Base-by-base conservation (phyloP, 2,797 vertebrate species). In the Otus scops region DNA sequence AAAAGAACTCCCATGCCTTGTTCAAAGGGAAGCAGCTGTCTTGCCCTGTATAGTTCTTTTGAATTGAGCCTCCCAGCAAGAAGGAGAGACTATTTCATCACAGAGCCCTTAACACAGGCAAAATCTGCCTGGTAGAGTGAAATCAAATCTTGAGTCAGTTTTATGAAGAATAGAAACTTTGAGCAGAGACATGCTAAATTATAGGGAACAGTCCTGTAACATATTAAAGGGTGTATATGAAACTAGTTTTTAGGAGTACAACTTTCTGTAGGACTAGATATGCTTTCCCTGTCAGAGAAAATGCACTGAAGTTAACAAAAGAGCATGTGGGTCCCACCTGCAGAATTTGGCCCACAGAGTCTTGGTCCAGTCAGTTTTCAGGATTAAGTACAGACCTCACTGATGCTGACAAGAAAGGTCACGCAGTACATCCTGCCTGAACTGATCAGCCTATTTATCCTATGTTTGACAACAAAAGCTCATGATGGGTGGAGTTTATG, bases 391-490 rank as follows among this genome's bases (percentile, higher is more conserved):
- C 1, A 60, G 59, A 85, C 47, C 50, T 71, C 69, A 78, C 24
- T 56, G 77, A 84, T 56, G 48, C 48, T 87, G 85, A 79, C 39
- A 85, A 87, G 68, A 68, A 85, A 92, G 80, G 48, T 67, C 50
- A 88, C 1, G 7, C 32, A 73, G 39, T 19, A 76, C 0, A 2
- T 64, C 73, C 48, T 57, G 51, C 28, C 67, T 77, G 59, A 93
- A 53, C 51, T 32, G 8, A 93, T 54, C 28, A 92, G 77, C 36
- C 50, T 84, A 26, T 85, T 79, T 39, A 56, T n/a, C 60, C 60
- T 38, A 75, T 8, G 17, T 88, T 77, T 88, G 70, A 81, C 53
- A 90, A 85, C 24, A 88, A 85, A 94, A 91, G 48, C 27, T 91
- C 32, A n/a, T 92, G 92, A 89, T 15, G 48, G 67, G 41, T 75